Conservation (phyloP, 2,888 invertebrate species). For the Stenoptilia bipunctidactyla region DNA sequence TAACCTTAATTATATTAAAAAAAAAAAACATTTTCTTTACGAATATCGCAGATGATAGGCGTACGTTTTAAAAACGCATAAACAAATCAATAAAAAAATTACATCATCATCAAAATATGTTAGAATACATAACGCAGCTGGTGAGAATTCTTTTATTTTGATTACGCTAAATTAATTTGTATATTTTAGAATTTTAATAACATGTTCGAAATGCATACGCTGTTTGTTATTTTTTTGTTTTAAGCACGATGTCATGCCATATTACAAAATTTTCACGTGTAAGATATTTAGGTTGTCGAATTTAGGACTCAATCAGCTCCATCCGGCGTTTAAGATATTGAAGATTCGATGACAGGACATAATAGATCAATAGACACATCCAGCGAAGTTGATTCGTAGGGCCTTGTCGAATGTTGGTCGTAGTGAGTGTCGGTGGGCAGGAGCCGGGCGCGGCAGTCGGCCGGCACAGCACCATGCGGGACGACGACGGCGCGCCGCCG, state of each 20-base stretch:
- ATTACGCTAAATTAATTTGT: too few relatives aligned
- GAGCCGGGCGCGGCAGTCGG: conserved; percentile 39
- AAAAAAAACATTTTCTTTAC: not conserved
- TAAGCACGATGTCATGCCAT: too few relatives aligned
- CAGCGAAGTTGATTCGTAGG: conserved; percentile 6
- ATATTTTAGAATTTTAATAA: too few relatives aligned
- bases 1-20: not conserved
- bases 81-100: not conserved
- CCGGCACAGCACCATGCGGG: conserved; percentile 44
- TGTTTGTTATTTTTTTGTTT: too few relatives aligned
- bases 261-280: too few relatives aligned
- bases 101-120: not conserved
- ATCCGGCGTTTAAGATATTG: not conserved
- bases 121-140: too few relatives aligned
- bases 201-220: too few relatives aligned
- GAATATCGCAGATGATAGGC: too few relatives aligned
- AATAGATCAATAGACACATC: conserved; percentile 2
- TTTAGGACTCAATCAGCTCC: not conserved
- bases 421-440: conserved; percentile 18
- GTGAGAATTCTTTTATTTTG: too few relatives aligned
- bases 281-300: too few relatives aligned
- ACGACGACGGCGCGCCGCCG: conserved; percentile 33
- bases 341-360: conserved; percentile 16
- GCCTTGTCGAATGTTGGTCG: conserved; percentile 41
- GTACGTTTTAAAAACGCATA: not conserved